Conservation (phyloP, 2,888 invertebrate species). For the Macropis europaea region DNA sequence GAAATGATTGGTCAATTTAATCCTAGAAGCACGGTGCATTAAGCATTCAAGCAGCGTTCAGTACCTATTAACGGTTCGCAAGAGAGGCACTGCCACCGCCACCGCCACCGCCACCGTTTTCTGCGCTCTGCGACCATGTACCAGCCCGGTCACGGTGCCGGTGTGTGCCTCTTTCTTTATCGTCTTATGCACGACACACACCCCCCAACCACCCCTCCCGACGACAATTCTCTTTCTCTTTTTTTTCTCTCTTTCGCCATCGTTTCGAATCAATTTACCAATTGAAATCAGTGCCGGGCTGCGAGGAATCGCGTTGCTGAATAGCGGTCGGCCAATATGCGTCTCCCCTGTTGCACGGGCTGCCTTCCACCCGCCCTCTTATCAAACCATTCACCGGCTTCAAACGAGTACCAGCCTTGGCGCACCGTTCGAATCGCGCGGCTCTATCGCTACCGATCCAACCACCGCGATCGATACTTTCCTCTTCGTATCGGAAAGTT, state of each 20-base stretch:
- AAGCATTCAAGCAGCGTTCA: slow-evolving; percentile 79
- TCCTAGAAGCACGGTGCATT: slow-evolving; percentile 78
- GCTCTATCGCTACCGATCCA: too few relatives aligned
- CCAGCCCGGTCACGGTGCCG: slow-evolving; percentile 38
- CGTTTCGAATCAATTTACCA: slow-evolving; percentile 77
- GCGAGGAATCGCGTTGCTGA: slow-evolving; percentile 64
- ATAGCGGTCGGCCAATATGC: slow-evolving; percentile 61
- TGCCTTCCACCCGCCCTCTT: slow-evolving; percentile 52
- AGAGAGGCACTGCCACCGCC: slow-evolving; percentile 56
- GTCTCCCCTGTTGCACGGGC: slow-evolving; percentile 39
- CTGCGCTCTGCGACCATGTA: slow-evolving; percentile 46
- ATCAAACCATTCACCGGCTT: slow-evolving; percentile 66
- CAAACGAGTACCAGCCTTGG: slow-evolving; percentile 45
- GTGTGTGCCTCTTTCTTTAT: slow-evolving; percentile 41
- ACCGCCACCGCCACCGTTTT: slow-evolving; percentile 50
- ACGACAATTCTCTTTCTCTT: slow-evolving; percentile 47
- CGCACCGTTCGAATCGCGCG: slow-evolving; percentile 50
- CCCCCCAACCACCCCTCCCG: slow-evolving; percentile 36
- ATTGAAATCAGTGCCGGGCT: slow-evolving; percentile 77
- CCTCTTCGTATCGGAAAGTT: too few relatives aligned
- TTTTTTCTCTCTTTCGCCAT: slow-evolving; percentile 56
- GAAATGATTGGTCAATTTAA: slow-evolving; percentile 80
- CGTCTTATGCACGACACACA: slow-evolving; percentile 20
- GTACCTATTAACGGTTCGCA: slow-evolving; percentile 76
- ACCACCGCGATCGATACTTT: too few relatives aligned